Conservation (phyloP, 2,888 invertebrate species). For the Andrena bucephala region DNA sequence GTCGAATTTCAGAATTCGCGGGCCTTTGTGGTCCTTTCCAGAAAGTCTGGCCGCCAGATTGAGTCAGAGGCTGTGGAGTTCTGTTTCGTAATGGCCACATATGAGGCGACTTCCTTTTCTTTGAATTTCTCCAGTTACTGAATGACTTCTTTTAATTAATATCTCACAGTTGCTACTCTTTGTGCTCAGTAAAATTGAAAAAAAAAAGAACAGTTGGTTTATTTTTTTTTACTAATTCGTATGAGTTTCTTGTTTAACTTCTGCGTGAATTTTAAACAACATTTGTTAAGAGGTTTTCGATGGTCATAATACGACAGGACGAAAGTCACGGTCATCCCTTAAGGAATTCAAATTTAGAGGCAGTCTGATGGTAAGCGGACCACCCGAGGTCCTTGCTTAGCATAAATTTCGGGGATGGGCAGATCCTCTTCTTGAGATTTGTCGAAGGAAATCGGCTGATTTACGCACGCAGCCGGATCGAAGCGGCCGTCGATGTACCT, state of each 20-base stretch:
- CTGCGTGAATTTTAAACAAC: too few relatives aligned
- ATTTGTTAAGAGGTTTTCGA: neutral
- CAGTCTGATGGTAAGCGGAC: constrained; percentile 46
- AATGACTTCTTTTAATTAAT: too few relatives aligned
- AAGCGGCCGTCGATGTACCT: constrained; percentile 23
- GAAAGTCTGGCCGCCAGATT: constrained; percentile 51
- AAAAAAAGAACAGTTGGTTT: too few relatives aligned
- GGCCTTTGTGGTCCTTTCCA: neutral
- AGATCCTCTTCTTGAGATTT: constrained; percentile 40
- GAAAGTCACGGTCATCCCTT: constrained; percentile 53
- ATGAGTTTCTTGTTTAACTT: too few relatives aligned
- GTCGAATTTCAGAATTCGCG: constrained; percentile 37
- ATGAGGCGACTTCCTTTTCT: neutral
- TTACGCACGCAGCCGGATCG: constrained; percentile 48
- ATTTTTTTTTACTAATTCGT: neutral
- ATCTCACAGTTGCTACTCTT: too few relatives aligned
- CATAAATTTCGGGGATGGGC: constrained; percentile 62
- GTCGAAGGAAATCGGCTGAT: constrained; percentile 56
- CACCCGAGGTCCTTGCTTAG: constrained; percentile 58
- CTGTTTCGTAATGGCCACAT: neutral
- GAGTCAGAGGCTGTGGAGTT: neutral
- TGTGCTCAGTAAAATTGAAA: too few relatives aligned
- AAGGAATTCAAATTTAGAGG: constrained; percentile 55
- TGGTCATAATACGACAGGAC: constrained; percentile 21
- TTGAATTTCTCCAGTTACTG: too few relatives aligned